phyloP scores from a whole-genome alignment of 1,140 invertebrate genomes.

The Drosophila punjabiensis region DNA sequence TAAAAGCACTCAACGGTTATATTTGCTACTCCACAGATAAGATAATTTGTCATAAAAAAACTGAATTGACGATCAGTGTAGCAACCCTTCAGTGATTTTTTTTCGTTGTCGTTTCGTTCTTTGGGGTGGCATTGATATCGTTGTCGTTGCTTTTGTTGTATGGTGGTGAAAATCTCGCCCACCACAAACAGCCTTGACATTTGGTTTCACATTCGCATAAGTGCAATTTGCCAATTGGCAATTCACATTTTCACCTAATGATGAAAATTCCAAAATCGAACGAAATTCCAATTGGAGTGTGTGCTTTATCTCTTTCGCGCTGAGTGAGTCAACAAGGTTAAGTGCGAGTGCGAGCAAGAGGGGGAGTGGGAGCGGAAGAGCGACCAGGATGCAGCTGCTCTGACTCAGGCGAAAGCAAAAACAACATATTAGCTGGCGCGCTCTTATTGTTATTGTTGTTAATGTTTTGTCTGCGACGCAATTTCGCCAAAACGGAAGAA shows the following conservation, averaged over 20 bases:
- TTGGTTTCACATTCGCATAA: conserved; percentile 23
- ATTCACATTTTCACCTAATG: conserved; percentile 29
- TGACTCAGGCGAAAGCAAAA: conserved; percentile 20
- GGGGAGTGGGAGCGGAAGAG: conserved; percentile 2
- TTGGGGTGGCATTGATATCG: conserved; percentile 12
- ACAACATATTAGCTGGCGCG: conserved; percentile 41
- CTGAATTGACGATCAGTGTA: background rate
- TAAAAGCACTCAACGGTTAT: background rate
- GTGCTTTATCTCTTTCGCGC: conserved; percentile 42
- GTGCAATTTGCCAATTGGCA: conserved; percentile 22
- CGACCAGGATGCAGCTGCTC: conserved; percentile 61
- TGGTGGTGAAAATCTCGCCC: conserved; percentile 2
- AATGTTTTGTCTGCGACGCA: conserved; percentile 75
- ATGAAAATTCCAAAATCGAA: conserved; percentile 48
- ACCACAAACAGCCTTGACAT: conserved; percentile 69
- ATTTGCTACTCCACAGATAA: background rate
- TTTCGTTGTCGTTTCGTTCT: background rate
- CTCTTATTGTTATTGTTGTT: conserved; percentile 55
- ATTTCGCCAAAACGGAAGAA: conserved; percentile 60
- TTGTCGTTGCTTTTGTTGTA: background rate
- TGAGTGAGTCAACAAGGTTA: conserved; percentile 72
- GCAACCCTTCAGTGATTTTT: background rate
- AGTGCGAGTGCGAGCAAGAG: conserved; percentile 14
- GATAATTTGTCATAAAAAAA: conserved; percentile 5
- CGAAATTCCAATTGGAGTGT: conserved; percentile 66